Percentiles rank a stretch among this genome's conserved stretches.
phyloP scores from a whole-genome alignment of 2,113 vertebrate species.

The Gymnobelideus leadbeateri region DNA sequence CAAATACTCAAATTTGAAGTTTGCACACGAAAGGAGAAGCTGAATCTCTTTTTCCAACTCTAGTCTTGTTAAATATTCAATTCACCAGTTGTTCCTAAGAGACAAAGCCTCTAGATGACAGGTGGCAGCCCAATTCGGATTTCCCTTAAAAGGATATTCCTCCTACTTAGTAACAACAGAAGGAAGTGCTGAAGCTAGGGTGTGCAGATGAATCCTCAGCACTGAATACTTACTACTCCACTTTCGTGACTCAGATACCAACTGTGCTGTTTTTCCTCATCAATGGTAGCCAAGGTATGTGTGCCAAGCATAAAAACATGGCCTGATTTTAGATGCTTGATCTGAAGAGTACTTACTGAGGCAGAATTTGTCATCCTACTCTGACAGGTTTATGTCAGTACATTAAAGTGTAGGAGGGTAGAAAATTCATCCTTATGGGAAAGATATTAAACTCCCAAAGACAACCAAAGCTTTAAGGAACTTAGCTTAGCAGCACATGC shows the following conservation, averaged over 20 bases:
- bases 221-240: constrained; percentile 65
- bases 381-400: constrained; percentile 44
- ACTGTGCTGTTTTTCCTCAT: constrained; percentile 75
- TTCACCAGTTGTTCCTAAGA: constrained; percentile 63
- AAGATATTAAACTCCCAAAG: neutral
- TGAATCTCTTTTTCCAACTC: constrained; percentile 56
- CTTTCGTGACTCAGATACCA: constrained; percentile 74
- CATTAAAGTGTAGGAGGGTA: neutral
- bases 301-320: constrained; percentile 73
- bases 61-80: constrained; percentile 45
- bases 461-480: constrained; percentile 37
- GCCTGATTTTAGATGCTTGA: constrained; percentile 77
- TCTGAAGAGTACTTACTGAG: constrained; percentile 61
- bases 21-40: constrained; percentile 79
- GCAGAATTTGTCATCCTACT: constrained; percentile 17
- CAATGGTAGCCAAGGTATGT: constrained; percentile 42
- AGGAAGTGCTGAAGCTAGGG: constrained; percentile 70
- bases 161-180: constrained; percentile 77
- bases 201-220: constrained; percentile 70
- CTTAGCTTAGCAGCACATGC: neutral
- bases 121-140: constrained; percentile 78
- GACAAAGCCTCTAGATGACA: constrained; percentile 71
- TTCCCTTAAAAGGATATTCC: constrained; percentile 73
- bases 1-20: neutral
- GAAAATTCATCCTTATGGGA: constrained; percentile 44